Evolutionary conservation across 2,888 invertebrate species (phyloP), one percentile per base, ranked within the genome.

Genomic region (Cantharis rufa): DNA sequence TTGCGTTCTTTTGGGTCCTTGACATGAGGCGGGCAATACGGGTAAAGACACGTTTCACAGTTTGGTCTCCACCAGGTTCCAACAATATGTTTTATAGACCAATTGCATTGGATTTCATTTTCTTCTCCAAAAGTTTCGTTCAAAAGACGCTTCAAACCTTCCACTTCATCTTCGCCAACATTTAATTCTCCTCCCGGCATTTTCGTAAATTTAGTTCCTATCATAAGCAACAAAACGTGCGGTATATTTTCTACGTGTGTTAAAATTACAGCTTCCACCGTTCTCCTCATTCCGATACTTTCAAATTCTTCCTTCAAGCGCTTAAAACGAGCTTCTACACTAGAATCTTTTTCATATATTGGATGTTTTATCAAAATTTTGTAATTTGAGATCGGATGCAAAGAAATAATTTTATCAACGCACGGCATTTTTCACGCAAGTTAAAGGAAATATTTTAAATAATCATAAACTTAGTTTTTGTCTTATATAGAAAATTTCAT

Each of bases 31-130:
- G 99, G 99, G 85, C 99, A 95, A 91, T 99, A 99, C 0, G 99
- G 99, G 89, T 99, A 99, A 87, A 99, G 98, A 0, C 99, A 99
- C 16, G 99, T 98, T 89, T 99, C 99, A 89, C 99, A 99, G 90
- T 99, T 99, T 0, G 99, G 99, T 79, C 99, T 91, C 99, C 99
- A 99, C 99, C 99, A 99, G 89, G 99, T 99, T 13, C 96, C 97
- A 81, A 92, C 92, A 7, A 92, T 92, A 85, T 98, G 98, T 89
- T 98, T 99, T 78, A 99, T 94, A 13, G 96, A 92, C 99, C 99
- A 99, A 84, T 99, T 98, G 87, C 98, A 98, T 82, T 96, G 95
- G 13, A 97, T 95, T 13, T 97, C 98, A 87, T 99, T 99, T 86
- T 98, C 97, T 84, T 98, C 92, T 75, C 99, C 99, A 79, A 99